Evolutionary conservation across 2,113 vertebrate species (phyloP).

Genomic region (Hystrix brachyura): DNA sequence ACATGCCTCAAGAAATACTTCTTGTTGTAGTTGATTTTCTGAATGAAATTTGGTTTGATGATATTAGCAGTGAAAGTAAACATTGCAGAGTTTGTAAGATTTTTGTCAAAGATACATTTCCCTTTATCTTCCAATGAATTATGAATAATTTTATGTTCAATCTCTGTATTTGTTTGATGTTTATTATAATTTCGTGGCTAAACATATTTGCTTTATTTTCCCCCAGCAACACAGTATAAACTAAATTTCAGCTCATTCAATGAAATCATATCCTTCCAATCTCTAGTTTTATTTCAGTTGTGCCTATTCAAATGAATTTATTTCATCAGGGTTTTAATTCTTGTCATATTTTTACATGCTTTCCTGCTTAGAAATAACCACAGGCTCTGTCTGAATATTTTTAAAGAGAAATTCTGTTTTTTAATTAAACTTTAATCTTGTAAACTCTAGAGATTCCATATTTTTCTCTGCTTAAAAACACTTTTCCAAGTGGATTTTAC

Average conservation of each 20-base stretch:
- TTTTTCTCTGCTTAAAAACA: neutral
- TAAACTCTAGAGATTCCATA: neutral
- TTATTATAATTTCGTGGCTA: neutral
- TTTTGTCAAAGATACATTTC: neutral
- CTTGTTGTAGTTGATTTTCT: neutral
- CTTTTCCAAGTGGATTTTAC: neutral
- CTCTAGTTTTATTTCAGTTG: neutral
- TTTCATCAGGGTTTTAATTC: neutral
- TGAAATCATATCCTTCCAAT: neutral
- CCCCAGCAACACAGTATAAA: neutral
- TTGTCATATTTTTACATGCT: neutral
- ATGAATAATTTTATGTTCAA: neutral
- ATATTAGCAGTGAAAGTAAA: neutral
- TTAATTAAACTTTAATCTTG: neutral
- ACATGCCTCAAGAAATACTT: neutral
- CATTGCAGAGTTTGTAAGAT: neutral
- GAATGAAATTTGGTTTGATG: neutral
- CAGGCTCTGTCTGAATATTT: neutral
- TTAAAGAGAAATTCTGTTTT: constrained; percentile 3
- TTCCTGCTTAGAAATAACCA: neutral
- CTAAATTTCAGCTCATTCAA: neutral
- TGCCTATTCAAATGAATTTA: neutral
- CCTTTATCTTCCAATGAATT: neutral
- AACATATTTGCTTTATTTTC: neutral
- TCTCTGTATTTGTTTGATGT: neutral